Evolutionary conservation across 2,113 vertebrate genomes (phyloP), one percentile per base, ranked within the genome.

Genomic region (Eulemur macaco): DNA sequence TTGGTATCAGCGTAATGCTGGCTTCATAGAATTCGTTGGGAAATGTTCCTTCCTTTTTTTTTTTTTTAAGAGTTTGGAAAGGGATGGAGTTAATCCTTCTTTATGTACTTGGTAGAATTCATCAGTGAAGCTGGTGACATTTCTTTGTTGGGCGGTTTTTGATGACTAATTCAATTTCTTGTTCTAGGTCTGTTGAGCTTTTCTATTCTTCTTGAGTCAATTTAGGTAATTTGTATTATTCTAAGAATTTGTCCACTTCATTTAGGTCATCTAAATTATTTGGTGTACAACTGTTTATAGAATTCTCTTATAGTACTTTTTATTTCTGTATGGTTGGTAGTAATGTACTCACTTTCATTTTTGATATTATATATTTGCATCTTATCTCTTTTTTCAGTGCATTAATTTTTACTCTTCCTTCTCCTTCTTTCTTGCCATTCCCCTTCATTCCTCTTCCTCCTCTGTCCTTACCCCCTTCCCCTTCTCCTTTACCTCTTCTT

Each of bases 141-240:
- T 42, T 21, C n/a, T 37, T 69, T 21, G 18, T 69, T 37, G 68
- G n/a, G 18, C 23, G 29, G 54, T 63, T 76, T 85, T 42, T 52
- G 18, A 39, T 81, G 68, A 81, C 27, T 34, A 18, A 78, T 54
- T 54, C 20, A 77, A 20, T 86, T n/a, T 66, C 31, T 63, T 37
- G 21, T 58, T 47, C 69, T 11, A 37, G 29, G 37, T 69, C 50
- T 69, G 31, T 58, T 34, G 18, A 93, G 17, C 42, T 66, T 85
- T 56, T 58, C 6, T 42, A 25, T 27, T 74, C 64, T 86, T 69
- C 68, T 69, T 69, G n/a, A 69, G n/a, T 83, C n/a, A 20, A 12
- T 83, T 89, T 64, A 83, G 68, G 29, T 66, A 89, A 76, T 74
- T 76, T 76, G 23, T 25, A 6, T 56, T 68, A 76, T 31, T 45